phyloP scores from a whole-genome alignment of 1,140 invertebrate species.

The Drosophila biarmipes region DNA sequence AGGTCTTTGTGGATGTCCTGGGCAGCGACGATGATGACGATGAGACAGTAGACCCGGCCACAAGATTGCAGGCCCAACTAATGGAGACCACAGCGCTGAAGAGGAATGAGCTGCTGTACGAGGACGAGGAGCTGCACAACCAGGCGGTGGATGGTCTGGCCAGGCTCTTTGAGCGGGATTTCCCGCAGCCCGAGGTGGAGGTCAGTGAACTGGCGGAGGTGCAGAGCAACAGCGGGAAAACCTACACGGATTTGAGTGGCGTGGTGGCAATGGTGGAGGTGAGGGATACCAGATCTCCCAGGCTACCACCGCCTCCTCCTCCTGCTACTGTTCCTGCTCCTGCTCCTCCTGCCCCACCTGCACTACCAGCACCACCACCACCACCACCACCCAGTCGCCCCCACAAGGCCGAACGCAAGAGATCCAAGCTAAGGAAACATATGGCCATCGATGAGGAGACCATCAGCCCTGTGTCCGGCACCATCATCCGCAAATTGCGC shows the following conservation, averaged over 20 bases:
- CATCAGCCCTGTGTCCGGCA: conserved; percentile 98
- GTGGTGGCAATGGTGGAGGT: conserved; percentile 8
- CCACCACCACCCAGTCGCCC: conserved; percentile 9
- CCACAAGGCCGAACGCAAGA: conserved; percentile 85
- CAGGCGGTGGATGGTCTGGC: conserved; percentile 78
- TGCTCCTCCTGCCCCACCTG: conserved; percentile 72
- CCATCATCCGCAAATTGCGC: conserved; percentile 93
- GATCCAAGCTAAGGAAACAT: conserved; percentile 88
- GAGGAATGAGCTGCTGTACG: conserved; percentile 75
- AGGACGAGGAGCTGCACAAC: conserved; percentile 77
- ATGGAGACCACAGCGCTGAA: conserved; percentile 59
- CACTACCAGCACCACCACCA: neutral
- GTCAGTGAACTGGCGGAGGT: conserved; percentile 13
- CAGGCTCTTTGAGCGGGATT: conserved; percentile 76
- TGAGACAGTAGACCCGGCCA: neutral
- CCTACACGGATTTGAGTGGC: conserved; percentile 85
- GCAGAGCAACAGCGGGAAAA: conserved; percentile 77
- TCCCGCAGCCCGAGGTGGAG: conserved; percentile 23
- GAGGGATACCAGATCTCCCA: neutral
- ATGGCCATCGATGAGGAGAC: conserved; percentile 97
- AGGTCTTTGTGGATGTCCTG: conserved; percentile 49
- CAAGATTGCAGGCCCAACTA: conserved; percentile 35
- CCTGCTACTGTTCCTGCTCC: conserved; percentile 7
- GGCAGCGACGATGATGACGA: conserved; percentile 60
- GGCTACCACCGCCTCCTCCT: conserved; percentile 24